Conservation (phyloP, 2,113 vertebrate species). For the Oxyura jamaicensis region DNA sequence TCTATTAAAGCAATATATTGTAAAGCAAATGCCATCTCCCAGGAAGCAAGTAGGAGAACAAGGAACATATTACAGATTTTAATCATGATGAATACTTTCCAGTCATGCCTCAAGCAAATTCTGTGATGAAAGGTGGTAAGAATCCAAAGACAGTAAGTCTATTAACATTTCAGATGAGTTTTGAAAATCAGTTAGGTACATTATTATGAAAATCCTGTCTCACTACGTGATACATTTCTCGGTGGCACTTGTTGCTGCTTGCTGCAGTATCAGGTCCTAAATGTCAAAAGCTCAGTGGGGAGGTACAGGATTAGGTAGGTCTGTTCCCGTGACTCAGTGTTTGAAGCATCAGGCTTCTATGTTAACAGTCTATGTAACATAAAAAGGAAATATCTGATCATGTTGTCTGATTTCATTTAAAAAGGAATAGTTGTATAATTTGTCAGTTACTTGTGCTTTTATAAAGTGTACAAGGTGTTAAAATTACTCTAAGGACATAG, state of each 20-base stretch:
- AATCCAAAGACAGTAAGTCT: slow-evolving; percentile 57
- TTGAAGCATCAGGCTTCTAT: slow-evolving; percentile 9
- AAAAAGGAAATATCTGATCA: slow-evolving; percentile 21
- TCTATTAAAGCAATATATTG: background rate
- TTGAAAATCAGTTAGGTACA: slow-evolving; percentile 25
- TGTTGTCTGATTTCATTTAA: slow-evolving; percentile 30
- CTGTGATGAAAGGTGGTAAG: background rate
- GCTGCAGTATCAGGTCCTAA: slow-evolving; percentile 21
- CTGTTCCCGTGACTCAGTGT: background rate
- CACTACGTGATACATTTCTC: background rate
- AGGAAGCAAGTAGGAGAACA: slow-evolving; percentile 3
- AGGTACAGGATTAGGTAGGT: background rate
- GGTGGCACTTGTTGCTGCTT: slow-evolving; percentile 55
- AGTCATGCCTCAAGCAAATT: slow-evolving; percentile 41
- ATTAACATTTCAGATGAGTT: slow-evolving; percentile 52
- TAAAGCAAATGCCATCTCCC: background rate
- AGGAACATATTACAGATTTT: slow-evolving; percentile 15
- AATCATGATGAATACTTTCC: slow-evolving; percentile 32
- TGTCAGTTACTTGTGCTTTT: slow-evolving; percentile 13
- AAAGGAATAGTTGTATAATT: slow-evolving; percentile 41
- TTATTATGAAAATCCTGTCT: slow-evolving; percentile 44
- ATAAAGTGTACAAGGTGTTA: background rate
- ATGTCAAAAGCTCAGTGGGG: slow-evolving; percentile 17
- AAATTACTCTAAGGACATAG: background rate
- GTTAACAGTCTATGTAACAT: slow-evolving; percentile 16